These are phyloP conservation scores for Heliconius ismenius DNA, from an alignment of 2,888 invertebrate genomes.

Conservation along the genomic window DNA sequence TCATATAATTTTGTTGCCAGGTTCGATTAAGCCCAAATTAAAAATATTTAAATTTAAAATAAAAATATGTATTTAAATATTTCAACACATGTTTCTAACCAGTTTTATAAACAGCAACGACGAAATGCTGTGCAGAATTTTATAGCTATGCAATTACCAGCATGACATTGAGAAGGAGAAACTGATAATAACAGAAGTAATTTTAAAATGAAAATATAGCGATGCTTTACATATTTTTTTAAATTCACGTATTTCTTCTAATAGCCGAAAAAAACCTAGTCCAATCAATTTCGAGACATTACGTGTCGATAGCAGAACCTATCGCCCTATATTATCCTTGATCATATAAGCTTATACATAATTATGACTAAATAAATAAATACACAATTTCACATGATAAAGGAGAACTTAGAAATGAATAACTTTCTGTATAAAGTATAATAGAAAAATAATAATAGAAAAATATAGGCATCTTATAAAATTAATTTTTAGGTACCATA, in stretches of 20 bases:
- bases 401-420: no score
- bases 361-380: no score
- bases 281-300: background rate
- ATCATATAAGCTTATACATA: no score
- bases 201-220: background rate
- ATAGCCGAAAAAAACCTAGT: background rate
- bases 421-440: no score
- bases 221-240: background rate
- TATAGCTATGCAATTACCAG: constrained; percentile 13
- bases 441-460: no score
- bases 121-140: constrained; percentile 6
- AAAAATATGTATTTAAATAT: no score
- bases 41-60: no score
- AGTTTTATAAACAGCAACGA: constrained; percentile 9
- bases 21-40: no score
- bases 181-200: constrained; percentile 25
- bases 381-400: no score
- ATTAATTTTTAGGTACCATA: background rate
- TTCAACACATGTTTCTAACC: constrained; percentile 1
- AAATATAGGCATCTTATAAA: background rate
- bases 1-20: no score
- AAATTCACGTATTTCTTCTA: no score
- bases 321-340: background rate
- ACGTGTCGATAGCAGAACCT: background rate
- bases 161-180: constrained; percentile 31